Percentiles rank a stretch among this genome's conserved stretches.
phyloP scores from a whole-genome alignment of 2,888 invertebrate species.

The Tholera decimalis region DNA sequence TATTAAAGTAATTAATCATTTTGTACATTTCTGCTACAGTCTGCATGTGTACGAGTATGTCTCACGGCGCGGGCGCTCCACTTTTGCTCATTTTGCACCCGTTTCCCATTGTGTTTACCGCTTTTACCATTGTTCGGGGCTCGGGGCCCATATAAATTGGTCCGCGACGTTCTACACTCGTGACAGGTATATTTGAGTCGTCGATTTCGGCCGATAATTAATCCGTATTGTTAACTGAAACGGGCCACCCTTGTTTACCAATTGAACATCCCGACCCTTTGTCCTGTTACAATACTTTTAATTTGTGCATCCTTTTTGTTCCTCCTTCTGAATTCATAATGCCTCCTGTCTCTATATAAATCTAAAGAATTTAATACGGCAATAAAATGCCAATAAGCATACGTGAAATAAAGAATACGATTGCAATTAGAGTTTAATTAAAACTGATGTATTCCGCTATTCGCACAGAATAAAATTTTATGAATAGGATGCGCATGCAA shows the following conservation, averaged over 20 bases:
- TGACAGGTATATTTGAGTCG: slow-evolving; percentile 91
- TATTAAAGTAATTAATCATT: slow-evolving; percentile 61
- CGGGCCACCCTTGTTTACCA: slow-evolving; percentile 88
- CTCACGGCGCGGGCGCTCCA: slow-evolving; percentile 59
- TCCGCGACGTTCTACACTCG: slow-evolving; percentile 84
- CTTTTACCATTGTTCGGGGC: slow-evolving; percentile 89
- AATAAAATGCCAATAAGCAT: slow-evolving; percentile 59
- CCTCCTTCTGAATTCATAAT: slow-evolving; percentile 58
- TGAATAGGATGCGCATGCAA: slow-evolving; percentile 68
- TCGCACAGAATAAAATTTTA: slow-evolving; percentile 68
- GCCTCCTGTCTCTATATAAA: slow-evolving; percentile 35
- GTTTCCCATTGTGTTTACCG: slow-evolving; percentile 89
- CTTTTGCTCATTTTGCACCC: slow-evolving; percentile 87
- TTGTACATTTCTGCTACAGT: slow-evolving; percentile 47
- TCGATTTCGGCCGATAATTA: slow-evolving; percentile 90
- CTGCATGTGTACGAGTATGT: slow-evolving; percentile 60
- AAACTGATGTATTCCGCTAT: slow-evolving; percentile 69
- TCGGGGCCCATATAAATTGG: slow-evolving; percentile 89
- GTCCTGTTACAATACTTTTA: slow-evolving; percentile 74
- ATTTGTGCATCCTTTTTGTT: slow-evolving; percentile 71
- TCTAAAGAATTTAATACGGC: slow-evolving; percentile 52
- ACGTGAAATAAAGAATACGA: slow-evolving; percentile 61
- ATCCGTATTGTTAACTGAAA: slow-evolving; percentile 89
- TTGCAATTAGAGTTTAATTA: slow-evolving; percentile 74
- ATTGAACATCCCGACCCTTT: slow-evolving; percentile 73